Percentiles rank a stretch among this genome's conserved stretches.
phyloP scores from a whole-genome alignment of 2,888 invertebrate species.

The Apantesis nais region DNA sequence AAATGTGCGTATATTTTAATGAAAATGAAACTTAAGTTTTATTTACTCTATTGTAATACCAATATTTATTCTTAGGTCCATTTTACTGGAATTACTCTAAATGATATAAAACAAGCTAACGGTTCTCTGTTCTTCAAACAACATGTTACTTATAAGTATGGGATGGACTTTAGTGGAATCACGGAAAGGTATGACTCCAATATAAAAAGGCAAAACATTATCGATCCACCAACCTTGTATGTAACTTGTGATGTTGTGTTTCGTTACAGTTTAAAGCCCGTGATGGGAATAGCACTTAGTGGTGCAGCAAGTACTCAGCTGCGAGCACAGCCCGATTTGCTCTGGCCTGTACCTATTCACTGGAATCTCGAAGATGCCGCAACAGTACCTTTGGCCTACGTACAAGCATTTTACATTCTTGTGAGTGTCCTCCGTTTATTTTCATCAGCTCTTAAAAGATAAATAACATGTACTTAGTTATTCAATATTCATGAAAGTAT shows the following conservation, averaged over 20 bases:
- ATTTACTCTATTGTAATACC: constrained; percentile 57
- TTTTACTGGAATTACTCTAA: constrained; percentile 37
- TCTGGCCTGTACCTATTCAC: constrained; percentile 88
- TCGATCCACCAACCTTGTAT: not conserved
- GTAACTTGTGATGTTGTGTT: not conserved
- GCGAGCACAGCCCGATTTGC: constrained; percentile 75
- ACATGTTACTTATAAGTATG: constrained; percentile 43
- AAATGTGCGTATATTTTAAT: constrained; percentile 46
- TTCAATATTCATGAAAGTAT: not conserved
- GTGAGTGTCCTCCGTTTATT: constrained; percentile 26
- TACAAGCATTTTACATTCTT: constrained; percentile 75
- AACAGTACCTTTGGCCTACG: constrained; percentile 91
- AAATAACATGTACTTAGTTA: not conserved
- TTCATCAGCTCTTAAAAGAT: not conserved
- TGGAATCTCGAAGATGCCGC: constrained; percentile 91
- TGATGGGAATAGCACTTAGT: constrained; percentile 87
- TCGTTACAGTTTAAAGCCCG: constrained; percentile 75
- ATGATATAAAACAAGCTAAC: constrained; percentile 56
- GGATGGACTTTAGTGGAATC: constrained; percentile 72
- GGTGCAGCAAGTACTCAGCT: constrained; percentile 85
- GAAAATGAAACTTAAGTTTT: not conserved
- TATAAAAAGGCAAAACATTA: constrained; percentile 10
- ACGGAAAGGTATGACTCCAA: constrained; percentile 54
- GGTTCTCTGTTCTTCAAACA: constrained; percentile 41
- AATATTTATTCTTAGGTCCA: constrained; percentile 54